phyloP scores from a whole-genome alignment of 2,797 vertebrate genomes.

The Lemur catta region DNA sequence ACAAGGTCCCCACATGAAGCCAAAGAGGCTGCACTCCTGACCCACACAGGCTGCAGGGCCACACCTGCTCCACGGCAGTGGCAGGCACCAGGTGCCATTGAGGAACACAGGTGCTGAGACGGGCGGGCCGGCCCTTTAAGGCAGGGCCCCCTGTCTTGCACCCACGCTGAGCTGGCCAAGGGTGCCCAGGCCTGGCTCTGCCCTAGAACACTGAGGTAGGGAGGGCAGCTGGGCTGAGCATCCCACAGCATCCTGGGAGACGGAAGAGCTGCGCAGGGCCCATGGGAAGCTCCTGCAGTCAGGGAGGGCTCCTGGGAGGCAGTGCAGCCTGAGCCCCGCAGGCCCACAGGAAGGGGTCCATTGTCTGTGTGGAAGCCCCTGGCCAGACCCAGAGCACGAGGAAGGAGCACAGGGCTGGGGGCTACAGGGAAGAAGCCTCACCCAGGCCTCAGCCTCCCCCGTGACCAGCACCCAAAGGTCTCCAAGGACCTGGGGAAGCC shows the following conservation, averaged over 20 bases:
- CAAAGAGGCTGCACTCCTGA: neutral
- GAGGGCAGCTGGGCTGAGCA: neutral
- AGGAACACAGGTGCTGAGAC: fast-evolving
- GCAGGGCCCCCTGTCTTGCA: neutral
- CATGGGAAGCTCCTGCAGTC: neutral
- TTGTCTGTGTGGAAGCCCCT: fast-evolving
- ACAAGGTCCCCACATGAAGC: neutral
- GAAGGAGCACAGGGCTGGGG: fast-evolving
- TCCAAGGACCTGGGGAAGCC: constrained; percentile 85
- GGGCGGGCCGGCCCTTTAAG: neutral
- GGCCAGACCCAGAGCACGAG: neutral
- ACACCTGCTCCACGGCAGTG: neutral
- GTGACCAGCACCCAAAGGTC: constrained; percentile 88
- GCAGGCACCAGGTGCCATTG: fast-evolving
- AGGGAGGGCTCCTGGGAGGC: neutral
- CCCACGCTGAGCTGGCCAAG: too few relatives aligned
- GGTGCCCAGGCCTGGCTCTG: neutral
- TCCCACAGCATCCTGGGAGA: neutral
- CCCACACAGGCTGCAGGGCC: too few relatives aligned
- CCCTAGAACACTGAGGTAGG: neutral
- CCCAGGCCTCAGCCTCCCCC: neutral
- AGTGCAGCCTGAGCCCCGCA: neutral
- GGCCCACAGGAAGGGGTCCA: too few relatives aligned
- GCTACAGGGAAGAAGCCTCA: neutral
- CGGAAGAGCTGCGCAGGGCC: neutral